phyloP scores from a whole-genome alignment of 2,113 vertebrate species.

The Python bivittatus region DNA sequence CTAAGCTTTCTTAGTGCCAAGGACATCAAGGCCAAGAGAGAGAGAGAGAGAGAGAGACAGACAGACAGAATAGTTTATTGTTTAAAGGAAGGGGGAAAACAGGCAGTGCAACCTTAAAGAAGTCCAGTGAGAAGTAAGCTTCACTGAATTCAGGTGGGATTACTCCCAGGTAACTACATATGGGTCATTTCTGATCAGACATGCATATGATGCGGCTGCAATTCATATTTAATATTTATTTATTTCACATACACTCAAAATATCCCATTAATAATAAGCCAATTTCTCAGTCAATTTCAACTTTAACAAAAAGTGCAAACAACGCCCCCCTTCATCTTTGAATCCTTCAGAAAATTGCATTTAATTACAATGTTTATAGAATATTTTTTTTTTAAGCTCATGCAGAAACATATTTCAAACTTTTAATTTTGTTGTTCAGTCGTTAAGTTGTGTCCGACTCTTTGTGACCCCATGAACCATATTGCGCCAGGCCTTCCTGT shows the following conservation, averaged over 20 bases:
- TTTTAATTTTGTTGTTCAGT: no score
- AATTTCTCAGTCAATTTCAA: conserved; percentile 14
- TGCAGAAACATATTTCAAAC: conserved; percentile 47
- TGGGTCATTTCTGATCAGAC: not conserved
- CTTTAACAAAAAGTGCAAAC: conserved; percentile 4
- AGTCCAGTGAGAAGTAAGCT: not conserved
- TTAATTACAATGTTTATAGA: conserved; percentile 53
- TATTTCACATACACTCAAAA: conserved; percentile 16
- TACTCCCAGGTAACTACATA: not conserved
- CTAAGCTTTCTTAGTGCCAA: not conserved
- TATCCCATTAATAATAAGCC: conserved; percentile 31
- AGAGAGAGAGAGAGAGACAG: not conserved
- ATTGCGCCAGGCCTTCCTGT: no score
- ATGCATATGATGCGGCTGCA: not conserved
- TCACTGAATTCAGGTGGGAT: no score
- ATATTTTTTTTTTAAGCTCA: conserved; percentile 30
- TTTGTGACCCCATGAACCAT: no score
- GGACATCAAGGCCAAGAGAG: not conserved
- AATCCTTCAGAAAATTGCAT: conserved; percentile 42
- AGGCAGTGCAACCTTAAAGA: not conserved
- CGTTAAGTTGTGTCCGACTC: no score
- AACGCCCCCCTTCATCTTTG: conserved; percentile 43
- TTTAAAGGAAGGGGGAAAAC: not conserved
- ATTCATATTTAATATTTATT: conserved; percentile 32
- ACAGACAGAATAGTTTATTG: not conserved